Evolutionary conservation across 2,797 vertebrate genomes (phyloP).

Genomic region (Poecilia velifera): DNA sequence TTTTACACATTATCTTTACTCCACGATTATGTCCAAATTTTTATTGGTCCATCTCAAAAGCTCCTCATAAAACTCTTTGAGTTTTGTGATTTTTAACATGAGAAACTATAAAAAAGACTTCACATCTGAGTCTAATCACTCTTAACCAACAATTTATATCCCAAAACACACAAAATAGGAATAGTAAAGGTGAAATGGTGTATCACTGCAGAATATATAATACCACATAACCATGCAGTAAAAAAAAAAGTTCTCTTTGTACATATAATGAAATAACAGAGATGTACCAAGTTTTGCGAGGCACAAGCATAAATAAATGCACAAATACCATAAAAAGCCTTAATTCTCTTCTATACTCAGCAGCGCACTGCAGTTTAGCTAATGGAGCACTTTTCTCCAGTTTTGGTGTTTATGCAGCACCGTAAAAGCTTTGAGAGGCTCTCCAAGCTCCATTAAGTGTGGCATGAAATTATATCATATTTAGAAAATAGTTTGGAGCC

Average conservation of each 20-base stretch:
- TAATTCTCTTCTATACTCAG: background rate
- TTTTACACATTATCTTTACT: background rate
- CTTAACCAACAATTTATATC: background rate
- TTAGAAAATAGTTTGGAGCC: background rate
- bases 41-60: background rate
- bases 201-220: background rate
- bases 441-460: background rate
- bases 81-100: background rate
- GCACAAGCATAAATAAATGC: background rate
- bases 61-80: background rate
- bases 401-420: background rate
- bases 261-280: background rate
- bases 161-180: background rate
- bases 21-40: background rate
- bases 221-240: background rate
- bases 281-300: background rate
- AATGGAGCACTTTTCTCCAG: background rate
- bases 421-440: constrained; percentile 1
- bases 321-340: background rate
- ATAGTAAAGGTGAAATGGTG: background rate
- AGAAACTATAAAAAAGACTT: background rate
- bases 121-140: background rate
- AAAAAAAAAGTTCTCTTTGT: background rate
- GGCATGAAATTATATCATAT: background rate
- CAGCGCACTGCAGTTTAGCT: background rate